Percentiles rank a stretch among this genome's conserved stretches.
These are phyloP conservation scores for Eptesicus fuscus DNA, from an alignment of 2,113 vertebrate species.

Conservation along the genomic window DNA sequence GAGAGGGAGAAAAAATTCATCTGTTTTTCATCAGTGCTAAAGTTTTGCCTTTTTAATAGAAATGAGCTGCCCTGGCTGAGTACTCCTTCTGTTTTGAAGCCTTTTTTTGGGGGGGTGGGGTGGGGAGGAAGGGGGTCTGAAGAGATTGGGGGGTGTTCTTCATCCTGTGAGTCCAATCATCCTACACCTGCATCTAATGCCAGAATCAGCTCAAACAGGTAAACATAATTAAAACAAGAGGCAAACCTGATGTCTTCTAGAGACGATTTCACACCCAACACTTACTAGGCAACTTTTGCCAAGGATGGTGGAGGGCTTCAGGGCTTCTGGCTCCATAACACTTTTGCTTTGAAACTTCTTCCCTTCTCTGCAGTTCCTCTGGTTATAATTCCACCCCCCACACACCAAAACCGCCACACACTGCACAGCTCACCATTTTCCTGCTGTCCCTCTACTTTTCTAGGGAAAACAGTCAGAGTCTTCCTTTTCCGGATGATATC, in stretches of 20 bases:
- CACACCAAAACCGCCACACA: conserved; percentile 41
- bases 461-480: conserved; percentile 40
- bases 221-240: conserved; percentile 46
- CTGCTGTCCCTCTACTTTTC: conserved; percentile 66
- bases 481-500: conserved; percentile 50
- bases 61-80: conserved; percentile 47
- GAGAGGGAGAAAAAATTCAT: conserved; percentile 72
- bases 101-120: background rate
- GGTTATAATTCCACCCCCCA: conserved; percentile 32
- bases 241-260: conserved; percentile 1
- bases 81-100: conserved; percentile 50
- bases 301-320: conserved; percentile 11
- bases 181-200: background rate
- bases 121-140: background rate
- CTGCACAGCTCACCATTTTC: conserved; percentile 70
- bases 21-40: conserved; percentile 81
- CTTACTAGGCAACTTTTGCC: conserved; percentile 35
- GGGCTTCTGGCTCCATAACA: background rate
- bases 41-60: conserved; percentile 75
- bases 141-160: conserved; percentile 29
- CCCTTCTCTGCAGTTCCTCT: background rate
- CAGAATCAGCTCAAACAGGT: conserved; percentile 19
- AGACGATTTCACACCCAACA: conserved; percentile 10
- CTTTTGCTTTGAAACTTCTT: conserved; percentile 6
- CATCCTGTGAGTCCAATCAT: background rate